Percentiles rank a stretch among this genome's conserved stretches.
phyloP scores from a whole-genome alignment of 2,797 vertebrate genomes.

The Hippocampus kuda region DNA sequence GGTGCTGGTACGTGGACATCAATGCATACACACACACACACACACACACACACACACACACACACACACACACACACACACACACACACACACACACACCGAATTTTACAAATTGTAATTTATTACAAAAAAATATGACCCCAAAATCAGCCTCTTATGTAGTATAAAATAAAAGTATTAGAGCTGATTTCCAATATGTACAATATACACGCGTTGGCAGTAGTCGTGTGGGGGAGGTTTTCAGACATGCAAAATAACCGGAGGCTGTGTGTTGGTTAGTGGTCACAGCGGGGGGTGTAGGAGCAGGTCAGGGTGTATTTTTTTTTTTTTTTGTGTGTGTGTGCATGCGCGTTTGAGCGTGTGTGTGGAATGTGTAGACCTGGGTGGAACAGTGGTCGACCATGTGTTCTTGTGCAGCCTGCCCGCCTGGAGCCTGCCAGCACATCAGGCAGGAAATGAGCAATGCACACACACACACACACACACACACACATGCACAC shows the following conservation, averaged over 20 bases:
- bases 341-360: conserved; percentile 12
- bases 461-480: conserved; percentile 9
- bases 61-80: too few relatives aligned
- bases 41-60: neutral
- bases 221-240: conserved; percentile 26
- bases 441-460: conserved; percentile 64
- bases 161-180: too few relatives aligned
- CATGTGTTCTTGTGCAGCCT: conserved; percentile 55
- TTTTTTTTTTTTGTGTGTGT: conserved; percentile 14
- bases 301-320: conserved; percentile 34
- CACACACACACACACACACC: neutral
- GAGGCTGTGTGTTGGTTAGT: conserved; percentile 22
- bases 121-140: conserved; percentile 7
- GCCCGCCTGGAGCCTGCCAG: conserved; percentile 42
- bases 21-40: too few relatives aligned
- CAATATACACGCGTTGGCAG: conserved; percentile 20
- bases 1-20: conserved; percentile 66
- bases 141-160: too few relatives aligned
- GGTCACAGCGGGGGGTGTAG: conserved; percentile 21
- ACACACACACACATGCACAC: conserved; percentile 9
- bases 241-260: conserved; percentile 12
- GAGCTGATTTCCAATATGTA: neutral
- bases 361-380: conserved; percentile 54
- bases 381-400: conserved; percentile 48
- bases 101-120: neutral